Conservation (phyloP, 2,113 vertebrate genomes). For the Castor canadensis region DNA sequence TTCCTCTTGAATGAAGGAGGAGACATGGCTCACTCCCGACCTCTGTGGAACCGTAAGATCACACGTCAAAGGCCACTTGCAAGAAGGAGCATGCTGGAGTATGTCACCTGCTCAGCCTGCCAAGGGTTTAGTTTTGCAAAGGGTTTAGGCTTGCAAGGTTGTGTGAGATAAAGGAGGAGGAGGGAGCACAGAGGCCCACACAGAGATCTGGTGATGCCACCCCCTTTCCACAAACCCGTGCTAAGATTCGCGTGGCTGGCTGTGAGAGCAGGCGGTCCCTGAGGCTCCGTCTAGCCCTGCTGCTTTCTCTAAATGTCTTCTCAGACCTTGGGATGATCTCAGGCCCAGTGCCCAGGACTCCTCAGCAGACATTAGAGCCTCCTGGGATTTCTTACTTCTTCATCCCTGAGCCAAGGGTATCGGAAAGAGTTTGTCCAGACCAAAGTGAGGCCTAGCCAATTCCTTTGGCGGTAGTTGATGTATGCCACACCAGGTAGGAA, state of each 20-base stretch:
- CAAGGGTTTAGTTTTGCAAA: background rate
- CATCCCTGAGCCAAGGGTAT: background rate
- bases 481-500: too few species aligned
- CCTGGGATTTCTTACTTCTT: background rate
- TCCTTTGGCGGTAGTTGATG: background rate
- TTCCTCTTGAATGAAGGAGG: background rate
- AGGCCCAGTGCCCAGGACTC: too few species aligned
- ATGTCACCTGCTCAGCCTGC: too few species aligned
- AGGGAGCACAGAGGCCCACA: background rate
- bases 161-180: background rate
- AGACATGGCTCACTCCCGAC: background rate
- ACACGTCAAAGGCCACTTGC: background rate
- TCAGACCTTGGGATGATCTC: background rate
- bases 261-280: background rate
- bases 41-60: background rate
- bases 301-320: background rate
- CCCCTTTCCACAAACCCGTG: too few species aligned
- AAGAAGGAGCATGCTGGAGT: background rate
- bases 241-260: too few species aligned
- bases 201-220: background rate
- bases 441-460: background rate
- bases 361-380: background rate
- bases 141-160: too few species aligned
- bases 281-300: background rate
- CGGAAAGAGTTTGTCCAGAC: too few species aligned